Evolutionary conservation across 2,888 invertebrate species (phyloP).

Genomic region (Rambutsinella grinnellia): DNA sequence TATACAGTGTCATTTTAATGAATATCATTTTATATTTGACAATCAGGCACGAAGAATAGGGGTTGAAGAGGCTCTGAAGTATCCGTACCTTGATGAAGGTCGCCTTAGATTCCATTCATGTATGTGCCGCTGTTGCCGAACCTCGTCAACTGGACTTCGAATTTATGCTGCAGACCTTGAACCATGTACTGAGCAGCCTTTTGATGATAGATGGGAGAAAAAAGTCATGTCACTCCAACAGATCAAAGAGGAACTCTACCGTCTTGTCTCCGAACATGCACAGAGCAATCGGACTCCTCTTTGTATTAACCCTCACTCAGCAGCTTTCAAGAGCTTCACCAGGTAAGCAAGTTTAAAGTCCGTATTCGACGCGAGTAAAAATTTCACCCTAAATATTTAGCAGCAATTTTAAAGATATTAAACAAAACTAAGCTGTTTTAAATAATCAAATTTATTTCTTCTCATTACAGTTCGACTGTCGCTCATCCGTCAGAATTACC

Average conservation of each 20-base stretch:
- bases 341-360: slow-evolving; percentile 94
- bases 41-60: slow-evolving; percentile 92
- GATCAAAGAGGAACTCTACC: slow-evolving; percentile 99
- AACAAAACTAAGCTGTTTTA: too few relatives aligned
- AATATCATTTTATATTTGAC: too few relatives aligned
- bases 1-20: too few relatives aligned
- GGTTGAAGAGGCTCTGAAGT: slow-evolving; percentile 94
- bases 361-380: neutral
- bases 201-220: slow-evolving; percentile 97
- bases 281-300: slow-evolving; percentile 96
- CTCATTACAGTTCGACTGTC: slow-evolving; percentile 88
- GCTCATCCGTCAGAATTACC: slow-evolving; percentile 97
- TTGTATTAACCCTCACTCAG: slow-evolving; percentile 99
- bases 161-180: slow-evolving; percentile 94
- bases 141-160: slow-evolving; percentile 75
- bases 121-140: slow-evolving; percentile 99
- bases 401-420: too few relatives aligned
- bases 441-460: too few relatives aligned
- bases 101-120: slow-evolving; percentile 98
- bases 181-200: slow-evolving; percentile 89
- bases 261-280: slow-evolving; percentile 97
- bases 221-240: slow-evolving; percentile 93
- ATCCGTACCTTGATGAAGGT: slow-evolving; percentile 98
- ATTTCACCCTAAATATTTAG: neutral
- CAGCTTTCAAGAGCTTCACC: slow-evolving; percentile 99